These are phyloP conservation scores for Tillus elongatus DNA, from an alignment of 2,888 invertebrate genomes.

Conservation along the genomic window DNA sequence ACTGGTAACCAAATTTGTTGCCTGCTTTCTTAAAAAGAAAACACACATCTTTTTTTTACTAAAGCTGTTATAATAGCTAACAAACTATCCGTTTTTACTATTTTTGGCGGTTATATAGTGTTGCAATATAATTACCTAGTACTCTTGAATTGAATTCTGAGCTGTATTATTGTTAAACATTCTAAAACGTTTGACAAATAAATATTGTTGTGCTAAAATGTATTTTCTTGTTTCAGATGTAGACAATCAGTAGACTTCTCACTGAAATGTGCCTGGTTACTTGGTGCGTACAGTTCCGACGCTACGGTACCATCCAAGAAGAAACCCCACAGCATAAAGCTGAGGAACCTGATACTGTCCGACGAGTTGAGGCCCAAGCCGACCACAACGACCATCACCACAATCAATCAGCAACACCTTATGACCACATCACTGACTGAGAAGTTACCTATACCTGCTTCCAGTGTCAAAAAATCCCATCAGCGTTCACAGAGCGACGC, in stretches of 20 bases:
- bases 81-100: too few relatives aligned
- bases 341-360: slow-evolving; percentile 63
- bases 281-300: slow-evolving; percentile 87
- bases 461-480: slow-evolving; percentile 63
- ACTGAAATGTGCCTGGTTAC: slow-evolving; percentile 88
- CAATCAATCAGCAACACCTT: slow-evolving; percentile 3
- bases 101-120: too few relatives aligned
- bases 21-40: too few relatives aligned
- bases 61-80: too few relatives aligned
- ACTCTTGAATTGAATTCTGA: too few relatives aligned
- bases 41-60: too few relatives aligned
- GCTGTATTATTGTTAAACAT: too few relatives aligned
- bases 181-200: too few relatives aligned
- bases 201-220: too few relatives aligned
- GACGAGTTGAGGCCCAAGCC: slow-evolving; percentile 47
- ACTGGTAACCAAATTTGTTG: too few relatives aligned
- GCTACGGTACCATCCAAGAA: slow-evolving; percentile 56
- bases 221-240: slow-evolving; percentile 53
- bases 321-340: slow-evolving; percentile 65
- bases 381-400: slow-evolving; percentile 8
- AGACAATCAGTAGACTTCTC: slow-evolving; percentile 93
- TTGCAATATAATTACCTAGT: too few relatives aligned
- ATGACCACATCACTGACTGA: slow-evolving; percentile 29
- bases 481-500: slow-evolving; percentile 76
- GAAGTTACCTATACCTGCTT: slow-evolving; percentile 32